These are phyloP conservation scores for Drosophila parvula DNA, from an alignment of 1,140 invertebrate genomes.

Conservation along the genomic window DNA sequence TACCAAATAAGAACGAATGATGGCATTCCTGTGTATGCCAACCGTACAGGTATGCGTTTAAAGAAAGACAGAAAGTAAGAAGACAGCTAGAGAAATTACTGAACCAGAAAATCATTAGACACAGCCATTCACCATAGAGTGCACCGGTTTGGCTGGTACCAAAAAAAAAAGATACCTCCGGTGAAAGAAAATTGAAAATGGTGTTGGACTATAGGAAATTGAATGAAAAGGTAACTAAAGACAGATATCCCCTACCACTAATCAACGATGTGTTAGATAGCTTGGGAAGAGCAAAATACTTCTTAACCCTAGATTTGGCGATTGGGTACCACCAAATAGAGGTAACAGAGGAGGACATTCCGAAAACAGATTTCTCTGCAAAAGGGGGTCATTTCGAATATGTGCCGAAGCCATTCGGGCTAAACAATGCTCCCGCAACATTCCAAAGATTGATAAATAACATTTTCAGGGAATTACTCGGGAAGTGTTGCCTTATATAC, in stretches of 20 bases:
- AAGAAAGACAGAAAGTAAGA: slow-evolving; percentile 1
- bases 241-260: not conserved
- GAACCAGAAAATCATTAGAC: no score
- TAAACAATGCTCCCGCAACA: not conserved
- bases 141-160: slow-evolving; percentile 3
- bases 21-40: not conserved
- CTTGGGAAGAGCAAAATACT: no score
- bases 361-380: not conserved
- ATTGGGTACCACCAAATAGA: no score
- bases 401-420: no score
- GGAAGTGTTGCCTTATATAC: not conserved
- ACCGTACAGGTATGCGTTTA: not conserved
- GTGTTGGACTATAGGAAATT: not conserved
- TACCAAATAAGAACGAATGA: no score
- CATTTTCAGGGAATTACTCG: not conserved
- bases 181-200: not conserved
- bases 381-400: not conserved
- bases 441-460: slow-evolving; percentile 1
- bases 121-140: not conserved
- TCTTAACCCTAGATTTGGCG: no score
- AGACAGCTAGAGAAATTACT: not conserved
- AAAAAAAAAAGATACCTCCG: not conserved
- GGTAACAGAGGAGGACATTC: not conserved
- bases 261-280: no score
- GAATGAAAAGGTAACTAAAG: not conserved